These are phyloP conservation scores for Tyto alba DNA, from an alignment of 2,113 vertebrate genomes.

Conservation along the genomic window DNA sequence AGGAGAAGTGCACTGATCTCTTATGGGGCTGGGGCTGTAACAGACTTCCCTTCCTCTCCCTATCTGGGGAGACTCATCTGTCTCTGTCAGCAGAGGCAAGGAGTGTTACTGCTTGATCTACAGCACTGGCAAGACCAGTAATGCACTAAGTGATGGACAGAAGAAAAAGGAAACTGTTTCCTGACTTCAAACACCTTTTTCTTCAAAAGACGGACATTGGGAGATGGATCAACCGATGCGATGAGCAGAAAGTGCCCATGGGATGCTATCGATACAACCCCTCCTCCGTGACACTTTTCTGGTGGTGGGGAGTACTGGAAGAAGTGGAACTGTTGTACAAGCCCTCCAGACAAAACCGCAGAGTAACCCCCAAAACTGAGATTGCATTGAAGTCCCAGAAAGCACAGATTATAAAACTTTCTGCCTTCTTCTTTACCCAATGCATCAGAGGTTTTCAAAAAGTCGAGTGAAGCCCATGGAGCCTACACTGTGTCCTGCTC, in stretches of 20 bases:
- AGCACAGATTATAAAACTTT: neutral
- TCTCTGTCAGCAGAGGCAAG: neutral
- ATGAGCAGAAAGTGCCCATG: neutral
- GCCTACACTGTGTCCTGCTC: rapidly evolving
- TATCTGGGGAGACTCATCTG: neutral
- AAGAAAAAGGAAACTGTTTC: neutral
- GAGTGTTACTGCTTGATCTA: neutral
- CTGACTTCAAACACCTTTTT: neutral
- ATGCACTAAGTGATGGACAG: neutral
- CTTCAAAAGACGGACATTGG: neutral
- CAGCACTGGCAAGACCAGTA: neutral
- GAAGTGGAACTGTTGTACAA: neutral
- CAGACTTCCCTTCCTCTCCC: neutral
- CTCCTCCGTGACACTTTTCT: neutral
- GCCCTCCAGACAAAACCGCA: neutral
- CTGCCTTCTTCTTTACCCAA: neutral
- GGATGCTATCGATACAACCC: rapidly evolving
- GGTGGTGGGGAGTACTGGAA: neutral
- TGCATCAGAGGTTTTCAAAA: neutral
- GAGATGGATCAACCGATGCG: neutral
- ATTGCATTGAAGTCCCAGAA: neutral
- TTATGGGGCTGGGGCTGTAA: neutral
- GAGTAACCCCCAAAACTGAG: neutral
- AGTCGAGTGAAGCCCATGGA: neutral
- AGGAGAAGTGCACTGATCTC: neutral